These are phyloP conservation scores for Parnassius smintheus DNA, from an alignment of 2,888 invertebrate genomes.

Conservation along the genomic window DNA sequence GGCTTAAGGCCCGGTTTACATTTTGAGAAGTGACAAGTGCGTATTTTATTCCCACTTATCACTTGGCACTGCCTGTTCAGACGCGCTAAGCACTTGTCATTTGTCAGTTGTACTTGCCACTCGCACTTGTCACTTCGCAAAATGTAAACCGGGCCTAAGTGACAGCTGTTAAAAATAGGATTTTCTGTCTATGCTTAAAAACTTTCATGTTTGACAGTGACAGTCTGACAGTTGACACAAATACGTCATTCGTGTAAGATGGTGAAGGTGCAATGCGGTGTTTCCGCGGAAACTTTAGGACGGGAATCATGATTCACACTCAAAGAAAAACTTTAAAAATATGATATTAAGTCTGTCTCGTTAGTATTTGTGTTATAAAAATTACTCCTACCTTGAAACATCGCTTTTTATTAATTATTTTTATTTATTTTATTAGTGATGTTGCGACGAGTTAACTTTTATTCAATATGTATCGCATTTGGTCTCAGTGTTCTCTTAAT, in stretches of 20 bases:
- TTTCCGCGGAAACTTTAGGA: conserved; percentile 74
- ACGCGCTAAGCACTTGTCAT: too few relatives aligned
- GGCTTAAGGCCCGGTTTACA: too few relatives aligned
- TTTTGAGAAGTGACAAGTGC: too few relatives aligned
- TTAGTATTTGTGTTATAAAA: conserved; percentile 55
- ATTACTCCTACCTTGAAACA: conserved; percentile 45
- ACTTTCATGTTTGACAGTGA: conserved; percentile 17
- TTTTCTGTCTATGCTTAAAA: not conserved
- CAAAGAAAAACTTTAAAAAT: conserved; percentile 56
- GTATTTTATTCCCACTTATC: too few relatives aligned
- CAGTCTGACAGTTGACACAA: not conserved
- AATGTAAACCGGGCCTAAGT: too few relatives aligned
- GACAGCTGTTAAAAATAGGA: not conserved
- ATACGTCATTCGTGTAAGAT: conserved; percentile 53
- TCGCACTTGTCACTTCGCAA: too few relatives aligned
- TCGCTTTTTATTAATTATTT: conserved; percentile 44
- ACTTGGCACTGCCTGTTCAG: too few relatives aligned
- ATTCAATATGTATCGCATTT: conserved; percentile 77
- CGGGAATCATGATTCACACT: conserved; percentile 66
- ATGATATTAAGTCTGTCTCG: conserved; percentile 61
- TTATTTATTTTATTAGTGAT: conserved; percentile 59
- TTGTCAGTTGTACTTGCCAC: too few relatives aligned
- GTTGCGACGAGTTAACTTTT: conserved; percentile 77
- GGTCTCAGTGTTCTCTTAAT: conserved; percentile 77
- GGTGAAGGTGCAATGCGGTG: conserved; percentile 78